Evolutionary conservation across 2,888 invertebrate species (phyloP), one percentile per base, ranked within the genome.

Genomic region (Osedax frankpressi): DNA sequence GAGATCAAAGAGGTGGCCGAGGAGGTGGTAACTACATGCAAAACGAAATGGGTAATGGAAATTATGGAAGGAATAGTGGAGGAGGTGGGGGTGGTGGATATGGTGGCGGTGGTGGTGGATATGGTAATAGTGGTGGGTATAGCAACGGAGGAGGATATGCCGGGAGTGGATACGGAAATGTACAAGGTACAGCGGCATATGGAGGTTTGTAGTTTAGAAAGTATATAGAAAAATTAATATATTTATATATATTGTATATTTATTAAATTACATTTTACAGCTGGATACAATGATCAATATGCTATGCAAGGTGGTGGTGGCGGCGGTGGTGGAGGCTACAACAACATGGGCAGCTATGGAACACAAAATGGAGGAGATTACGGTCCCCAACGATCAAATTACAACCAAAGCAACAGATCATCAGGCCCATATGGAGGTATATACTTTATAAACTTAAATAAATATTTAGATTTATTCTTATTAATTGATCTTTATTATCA

Each of bases 11-110:
- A n/a, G n/a, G n/a, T n/a, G 76, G 76, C 26, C 75, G 75, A 65
- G 75, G 76, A 27, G 71, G 73, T 63, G 75, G 75, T n/a, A n/a
- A n/a, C n/a, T n/a, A n/a, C n/a, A n/a, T n/a, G n/a, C n/a, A n/a
- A n/a, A n/a, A n/a, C n/a, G n/a, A n/a, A n/a, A n/a, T n/a, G 59
- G 76, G 77, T n/a, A 59, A 67, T n/a, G 30, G 70, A 28, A 3
- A 28, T 25, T 28, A 69, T 25, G 2, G 27, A 19, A 65, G 74
- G 30, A 72, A 72, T 11, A 73, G 73, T 6, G 44, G 44, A 44
- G 44, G 44, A 11, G 44, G 44, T 44, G 44, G 44, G 11, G 44
- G 44, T 44, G 44, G 44, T 19, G 44, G 44, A 44, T 44, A 44
- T 44, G 44, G 44, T 11, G 6, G 11, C 19, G 19, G 44, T 19